Percentiles rank a stretch among this genome's conserved stretches.
Evolutionary conservation across 2,797 vertebrate species (phyloP).

Genomic region (Anniella stebbinsi): DNA sequence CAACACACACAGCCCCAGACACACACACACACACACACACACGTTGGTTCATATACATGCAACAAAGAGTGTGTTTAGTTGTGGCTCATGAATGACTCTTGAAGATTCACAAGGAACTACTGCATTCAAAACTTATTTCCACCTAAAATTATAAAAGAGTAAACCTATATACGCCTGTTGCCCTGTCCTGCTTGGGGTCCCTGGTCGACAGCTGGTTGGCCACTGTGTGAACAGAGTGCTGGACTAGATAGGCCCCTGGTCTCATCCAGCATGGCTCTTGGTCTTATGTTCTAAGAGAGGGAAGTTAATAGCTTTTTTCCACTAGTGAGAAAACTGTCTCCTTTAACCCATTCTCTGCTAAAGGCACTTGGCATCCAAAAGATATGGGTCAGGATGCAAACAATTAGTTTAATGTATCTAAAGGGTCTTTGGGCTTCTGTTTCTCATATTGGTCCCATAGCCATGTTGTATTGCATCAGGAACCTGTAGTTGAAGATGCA

Average conservation of each 20-base stretch:
- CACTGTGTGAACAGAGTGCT: no score
- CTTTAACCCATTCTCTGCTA: conserved; percentile 53
- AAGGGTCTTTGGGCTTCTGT: not conserved
- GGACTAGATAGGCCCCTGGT: no score
- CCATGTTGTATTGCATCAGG: not conserved
- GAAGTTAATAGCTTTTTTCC: conserved; percentile 44
- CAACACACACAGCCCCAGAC: conserved; percentile 25
- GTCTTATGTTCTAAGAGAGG: not conserved
- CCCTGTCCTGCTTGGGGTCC: no score
- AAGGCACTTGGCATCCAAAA: not conserved
- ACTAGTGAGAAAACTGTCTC: conserved; percentile 30
- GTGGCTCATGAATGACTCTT: conserved; percentile 76
- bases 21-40: conserved; percentile 2
- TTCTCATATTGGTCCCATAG: not conserved
- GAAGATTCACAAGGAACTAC: conserved; percentile 66
- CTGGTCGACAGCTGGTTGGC: no score
- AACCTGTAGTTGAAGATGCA: not conserved
- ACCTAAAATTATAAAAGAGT: conserved; percentile 29
- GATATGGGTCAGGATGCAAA: not conserved
- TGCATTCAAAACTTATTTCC: conserved; percentile 75
- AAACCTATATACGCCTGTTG: no score
- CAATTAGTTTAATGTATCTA: not conserved
- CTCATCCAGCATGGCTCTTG: no score
- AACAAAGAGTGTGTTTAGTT: conserved; percentile 69
- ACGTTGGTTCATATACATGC: conserved; percentile 71